A percentile compares a stretch with the other conserved stretches of the same genome.
Evolutionary conservation across 2,113 vertebrate species (phyloP).

Genomic region (Cygnus atratus): DNA sequence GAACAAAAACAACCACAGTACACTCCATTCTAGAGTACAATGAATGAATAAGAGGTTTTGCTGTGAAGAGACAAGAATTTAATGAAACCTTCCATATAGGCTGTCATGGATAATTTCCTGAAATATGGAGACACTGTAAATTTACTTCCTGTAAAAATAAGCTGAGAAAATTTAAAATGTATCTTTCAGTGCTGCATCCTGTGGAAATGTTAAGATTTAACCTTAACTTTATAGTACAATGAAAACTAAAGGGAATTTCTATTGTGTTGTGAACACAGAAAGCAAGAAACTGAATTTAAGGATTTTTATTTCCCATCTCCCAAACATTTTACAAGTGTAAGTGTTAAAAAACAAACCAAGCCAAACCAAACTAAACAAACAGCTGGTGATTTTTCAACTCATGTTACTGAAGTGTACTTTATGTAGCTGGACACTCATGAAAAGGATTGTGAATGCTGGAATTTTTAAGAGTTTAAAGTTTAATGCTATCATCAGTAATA

Average conservation of each 20-base stretch:
- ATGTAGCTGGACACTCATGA: background rate
- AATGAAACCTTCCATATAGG: background rate
- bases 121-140: background rate
- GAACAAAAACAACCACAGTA: no score
- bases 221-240: background rate
- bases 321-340: fast-evolving
- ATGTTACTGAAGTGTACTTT: background rate
- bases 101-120: background rate
- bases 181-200: background rate
- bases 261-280: background rate
- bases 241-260: background rate
- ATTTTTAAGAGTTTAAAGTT: background rate
- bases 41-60: background rate
- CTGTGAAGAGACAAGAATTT: background rate
- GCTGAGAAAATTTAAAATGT: background rate
- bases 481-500: background rate
- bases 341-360: background rate
- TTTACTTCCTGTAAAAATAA: background rate
- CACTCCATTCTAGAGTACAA: background rate
- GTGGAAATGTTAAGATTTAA: background rate
- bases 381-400: background rate
- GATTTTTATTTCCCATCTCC: fast-evolving
- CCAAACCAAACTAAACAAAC: background rate
- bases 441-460: background rate
- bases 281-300: background rate